A percentile compares a stretch with the other conserved stretches of the same genome.
Evolutionary conservation across 2,888 invertebrate genomes (phyloP).

Genomic region (Agrochola macilenta): DNA sequence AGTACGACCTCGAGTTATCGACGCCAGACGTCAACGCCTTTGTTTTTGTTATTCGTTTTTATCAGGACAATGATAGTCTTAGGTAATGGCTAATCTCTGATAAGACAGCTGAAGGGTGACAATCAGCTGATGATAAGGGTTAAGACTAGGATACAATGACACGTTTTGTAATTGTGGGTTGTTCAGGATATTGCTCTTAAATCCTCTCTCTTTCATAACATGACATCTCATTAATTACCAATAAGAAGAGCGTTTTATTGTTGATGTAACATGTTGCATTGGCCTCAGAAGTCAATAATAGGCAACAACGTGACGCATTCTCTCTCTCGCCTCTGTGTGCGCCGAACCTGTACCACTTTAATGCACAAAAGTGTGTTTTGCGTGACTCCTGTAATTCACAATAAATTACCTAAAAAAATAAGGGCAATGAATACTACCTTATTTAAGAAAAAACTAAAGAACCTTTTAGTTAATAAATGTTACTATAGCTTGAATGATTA

Average conservation of each 20-base stretch:
- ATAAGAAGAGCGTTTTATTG: neutral
- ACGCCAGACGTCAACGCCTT: conserved; percentile 62
- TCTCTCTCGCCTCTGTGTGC: too few relatives aligned
- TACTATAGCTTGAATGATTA: too few relatives aligned
- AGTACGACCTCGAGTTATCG: conserved; percentile 66
- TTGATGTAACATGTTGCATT: neutral
- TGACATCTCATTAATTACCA: neutral
- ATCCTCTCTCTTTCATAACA: neutral
- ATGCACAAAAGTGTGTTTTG: too few relatives aligned
- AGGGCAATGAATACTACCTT: too few relatives aligned
- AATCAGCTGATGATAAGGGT: conserved; percentile 45
- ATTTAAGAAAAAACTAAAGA: too few relatives aligned
- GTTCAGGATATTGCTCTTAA: conserved; percentile 11
- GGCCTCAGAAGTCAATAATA: too few relatives aligned
- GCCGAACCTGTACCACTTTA: too few relatives aligned
- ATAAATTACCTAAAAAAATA: too few relatives aligned
- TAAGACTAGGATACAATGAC: conserved; percentile 26
- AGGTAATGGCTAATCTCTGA: conserved; percentile 61
- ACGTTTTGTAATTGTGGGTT: conserved; percentile 8
- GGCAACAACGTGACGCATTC: too few relatives aligned
- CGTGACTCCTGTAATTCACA: too few relatives aligned
- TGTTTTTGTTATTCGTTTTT: conserved; percentile 66
- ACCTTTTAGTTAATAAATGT: too few relatives aligned
- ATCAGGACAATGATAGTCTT: conserved; percentile 63
- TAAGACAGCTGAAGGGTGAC: conserved; percentile 50